phyloP scores from a whole-genome alignment of 2,888 invertebrate species.

The Gonocerus acuteangulatus region DNA sequence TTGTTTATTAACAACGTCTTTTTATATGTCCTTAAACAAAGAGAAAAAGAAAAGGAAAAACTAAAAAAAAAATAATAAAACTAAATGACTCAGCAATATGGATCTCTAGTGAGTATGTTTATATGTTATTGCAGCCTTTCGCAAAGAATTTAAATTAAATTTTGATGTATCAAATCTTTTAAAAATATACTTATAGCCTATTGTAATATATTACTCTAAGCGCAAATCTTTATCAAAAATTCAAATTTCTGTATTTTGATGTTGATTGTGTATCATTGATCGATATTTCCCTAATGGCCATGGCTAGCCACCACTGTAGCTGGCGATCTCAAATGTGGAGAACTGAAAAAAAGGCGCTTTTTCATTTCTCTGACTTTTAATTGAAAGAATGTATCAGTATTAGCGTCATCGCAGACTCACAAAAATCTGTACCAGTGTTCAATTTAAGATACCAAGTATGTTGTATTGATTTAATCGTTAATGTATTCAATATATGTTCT shows the following conservation, averaged over 20 bases:
- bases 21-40: slow-evolving; percentile 18
- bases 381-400: slow-evolving; percentile 23
- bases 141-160: slow-evolving; percentile 10
- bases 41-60: slow-evolving; percentile 2
- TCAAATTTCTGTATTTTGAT: slow-evolving; percentile 15
- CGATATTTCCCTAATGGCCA: slow-evolving; percentile 11
- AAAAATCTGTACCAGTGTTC: slow-evolving; percentile 24
- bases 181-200: slow-evolving; percentile 13
- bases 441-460: slow-evolving; percentile 23
- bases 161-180: slow-evolving; percentile 9
- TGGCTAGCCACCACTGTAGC: slow-evolving; percentile 23
- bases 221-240: slow-evolving; percentile 10
- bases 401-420: slow-evolving; percentile 23
- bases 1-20: slow-evolving; percentile 21
- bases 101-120: slow-evolving; percentile 24
- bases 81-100: slow-evolving; percentile 16
- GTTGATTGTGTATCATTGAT: slow-evolving; percentile 11
- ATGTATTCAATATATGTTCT: slow-evolving; percentile 7
- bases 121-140: slow-evolving; percentile 12
- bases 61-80: slow-evolving; percentile 8
- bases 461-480: slow-evolving; percentile 5
- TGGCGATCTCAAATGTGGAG: slow-evolving; percentile 19
- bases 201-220: slow-evolving; percentile 2
- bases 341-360: slow-evolving; percentile 10
- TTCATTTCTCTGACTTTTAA: slow-evolving; percentile 7